Evolutionary conservation across 1,140 invertebrate species (phyloP), one percentile per base, ranked within the genome.

Genomic region (Heliconius eleuchia): DNA sequence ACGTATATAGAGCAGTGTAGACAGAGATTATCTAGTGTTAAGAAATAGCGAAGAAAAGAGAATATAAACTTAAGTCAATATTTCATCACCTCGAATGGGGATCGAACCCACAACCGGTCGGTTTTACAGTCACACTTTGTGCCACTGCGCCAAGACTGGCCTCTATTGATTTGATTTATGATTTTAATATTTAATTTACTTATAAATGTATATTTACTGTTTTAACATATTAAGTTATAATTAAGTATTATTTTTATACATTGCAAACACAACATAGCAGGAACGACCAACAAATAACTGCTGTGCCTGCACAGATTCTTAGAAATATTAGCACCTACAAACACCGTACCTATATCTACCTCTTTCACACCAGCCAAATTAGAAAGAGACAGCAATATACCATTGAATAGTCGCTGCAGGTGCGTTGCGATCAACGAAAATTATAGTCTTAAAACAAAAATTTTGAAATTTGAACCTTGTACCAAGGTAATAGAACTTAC

Each of bases 241-340:
- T 16, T 7, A 71, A 37, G 19, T 7, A 27, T 71, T 6, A 9
- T 71, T 71, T 34, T 34, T 37, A 71, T 4, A 34, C 27, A 37
- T 57, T 23, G 55, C n/a, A n/a, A 23, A 57, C 19, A 9, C 19
- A 57, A 57, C 70, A 19, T 6, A 13, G 70, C 19, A 71, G 18
- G 27, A 37, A 71, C 71, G 30, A 71, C 3, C 71, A 37, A 84
- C 81, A 80, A 84, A 80, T 77, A 81, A 84, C 79, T 80, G 73
- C 74, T 78, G 83, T 79, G 72, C 72, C 80, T 70, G 82, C 82
- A 79, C 81, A 76, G 83, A 84, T 86, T 86, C 88, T 85, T 78
- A 84, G 87, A 89, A 66, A 66, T 66, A 88, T 91, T 89, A 89
- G 83, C 89, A 86, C 83, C 81, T 85, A 73, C 71, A 81, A 77